phyloP scores from a whole-genome alignment of 35 echinoderm and acorn worm genomes.

The Apostichopus parvimensis region DNA sequence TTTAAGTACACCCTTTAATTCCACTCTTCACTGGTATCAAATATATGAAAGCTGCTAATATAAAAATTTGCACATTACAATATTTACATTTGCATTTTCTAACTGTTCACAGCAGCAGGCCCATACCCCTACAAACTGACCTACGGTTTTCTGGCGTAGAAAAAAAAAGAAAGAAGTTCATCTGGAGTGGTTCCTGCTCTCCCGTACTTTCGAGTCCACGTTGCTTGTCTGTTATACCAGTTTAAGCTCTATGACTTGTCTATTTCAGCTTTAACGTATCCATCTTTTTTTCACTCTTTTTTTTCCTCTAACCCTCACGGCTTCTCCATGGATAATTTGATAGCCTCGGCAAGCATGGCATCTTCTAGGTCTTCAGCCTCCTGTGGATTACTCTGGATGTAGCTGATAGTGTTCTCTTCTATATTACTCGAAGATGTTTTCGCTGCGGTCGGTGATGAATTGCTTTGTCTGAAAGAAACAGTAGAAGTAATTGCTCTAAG shows the following conservation, averaged over 20 bases:
- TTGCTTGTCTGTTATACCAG: too few species aligned
- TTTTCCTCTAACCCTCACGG: not conserved
- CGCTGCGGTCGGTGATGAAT: too few species aligned
- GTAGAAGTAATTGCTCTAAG: too few species aligned
- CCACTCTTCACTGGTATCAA: not conserved
- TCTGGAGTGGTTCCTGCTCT: too few species aligned
- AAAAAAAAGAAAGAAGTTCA: too few species aligned
- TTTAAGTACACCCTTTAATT: not conserved
- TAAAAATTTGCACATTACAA: not conserved
- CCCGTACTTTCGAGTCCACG: too few species aligned
- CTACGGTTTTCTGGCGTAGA: too few species aligned
- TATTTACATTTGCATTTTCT: not conserved
- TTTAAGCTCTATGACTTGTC: too few species aligned
- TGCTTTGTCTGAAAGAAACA: not conserved
- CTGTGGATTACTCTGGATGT: not conserved
- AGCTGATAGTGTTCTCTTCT: not conserved
- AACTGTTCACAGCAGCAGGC: too few species aligned
- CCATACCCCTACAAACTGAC: too few species aligned
- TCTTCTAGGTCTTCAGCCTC: conserved; percentile 69
- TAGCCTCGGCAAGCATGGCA: conserved; percentile 82
- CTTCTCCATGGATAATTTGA: conserved; percentile 83
- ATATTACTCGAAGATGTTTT: not conserved
- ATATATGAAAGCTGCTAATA: conserved; percentile 1
- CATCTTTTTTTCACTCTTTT: too few species aligned
- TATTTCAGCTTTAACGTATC: too few species aligned